phyloP scores from a whole-genome alignment of 2,113 vertebrate species.

The Fregata magnificens region DNA sequence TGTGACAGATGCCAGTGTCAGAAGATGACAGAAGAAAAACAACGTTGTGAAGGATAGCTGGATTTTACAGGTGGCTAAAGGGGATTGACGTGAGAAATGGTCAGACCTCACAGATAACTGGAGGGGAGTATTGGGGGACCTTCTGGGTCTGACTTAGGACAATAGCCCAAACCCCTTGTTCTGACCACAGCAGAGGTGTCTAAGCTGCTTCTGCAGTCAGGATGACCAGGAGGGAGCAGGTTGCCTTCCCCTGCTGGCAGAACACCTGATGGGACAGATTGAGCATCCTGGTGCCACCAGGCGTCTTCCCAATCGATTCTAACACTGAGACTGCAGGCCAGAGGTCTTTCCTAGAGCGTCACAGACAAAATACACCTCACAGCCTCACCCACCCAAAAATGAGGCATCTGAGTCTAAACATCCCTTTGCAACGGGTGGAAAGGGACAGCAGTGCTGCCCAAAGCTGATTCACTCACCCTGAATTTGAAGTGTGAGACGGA shows the following conservation, averaged over 20 bases:
- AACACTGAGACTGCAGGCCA: background rate
- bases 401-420: background rate
- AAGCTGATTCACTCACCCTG: background rate
- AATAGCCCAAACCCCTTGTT: background rate
- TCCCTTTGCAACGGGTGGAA: background rate
- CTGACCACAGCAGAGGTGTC: background rate
- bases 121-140: background rate
- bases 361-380: background rate
- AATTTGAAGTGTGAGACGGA: background rate
- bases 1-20: background rate
- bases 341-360: background rate
- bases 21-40: background rate
- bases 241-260: background rate
- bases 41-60: fast-evolving
- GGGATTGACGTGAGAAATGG: background rate
- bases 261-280: background rate
- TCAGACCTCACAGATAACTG: background rate
- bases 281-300: background rate
- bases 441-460: background rate
- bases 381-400: background rate
- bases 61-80: background rate
- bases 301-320: background rate
- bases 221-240: background rate
- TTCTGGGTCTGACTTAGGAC: background rate
- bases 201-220: background rate